These are phyloP conservation scores for Hipparchia sbordonii DNA, from an alignment of 2,888 invertebrate species.

Conservation along the genomic window DNA sequence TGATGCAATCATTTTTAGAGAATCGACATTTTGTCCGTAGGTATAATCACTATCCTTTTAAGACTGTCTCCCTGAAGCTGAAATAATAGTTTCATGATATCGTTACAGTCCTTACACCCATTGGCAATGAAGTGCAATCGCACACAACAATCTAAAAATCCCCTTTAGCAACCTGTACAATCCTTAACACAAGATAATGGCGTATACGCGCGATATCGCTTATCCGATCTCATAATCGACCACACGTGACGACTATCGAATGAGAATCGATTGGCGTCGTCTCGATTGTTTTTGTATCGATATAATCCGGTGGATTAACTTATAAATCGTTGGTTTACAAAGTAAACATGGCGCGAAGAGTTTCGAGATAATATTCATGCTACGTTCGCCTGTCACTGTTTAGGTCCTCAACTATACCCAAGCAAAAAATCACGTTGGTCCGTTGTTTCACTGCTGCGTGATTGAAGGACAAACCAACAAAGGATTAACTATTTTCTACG, in stretches of 20 bases:
- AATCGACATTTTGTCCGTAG: too few relatives aligned
- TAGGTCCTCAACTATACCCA: too few relatives aligned
- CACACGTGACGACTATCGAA: conserved; percentile 51
- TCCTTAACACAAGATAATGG: conserved; percentile 43
- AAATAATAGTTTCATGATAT: too few relatives aligned
- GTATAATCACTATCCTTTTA: not conserved
- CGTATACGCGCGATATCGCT: conserved; percentile 48
- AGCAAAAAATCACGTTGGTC: too few relatives aligned
- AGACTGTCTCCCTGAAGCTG: not conserved
- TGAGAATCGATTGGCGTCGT: conserved; percentile 42
- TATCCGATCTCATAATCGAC: conserved; percentile 47
- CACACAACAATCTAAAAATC: not conserved
- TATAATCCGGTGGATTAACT: conserved; percentile 37
- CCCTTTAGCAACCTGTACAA: conserved; percentile 21
- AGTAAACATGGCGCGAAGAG: conserved; percentile 40
- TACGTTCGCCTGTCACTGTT: too few relatives aligned
- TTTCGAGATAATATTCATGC: conserved; percentile 27
- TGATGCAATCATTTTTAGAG: too few relatives aligned
- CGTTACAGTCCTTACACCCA: not conserved
- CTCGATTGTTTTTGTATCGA: conserved; percentile 40
- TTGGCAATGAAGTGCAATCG: not conserved
- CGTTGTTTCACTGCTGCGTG: too few relatives aligned
- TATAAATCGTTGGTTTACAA: conserved; percentile 39
- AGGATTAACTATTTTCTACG: too few relatives aligned
- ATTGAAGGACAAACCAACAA: too few relatives aligned